Percentiles rank a stretch among this genome's conserved stretches.
These are phyloP conservation scores for Bombus waltoni DNA, from an alignment of 1,140 invertebrate genomes.

Conservation along the genomic window DNA sequence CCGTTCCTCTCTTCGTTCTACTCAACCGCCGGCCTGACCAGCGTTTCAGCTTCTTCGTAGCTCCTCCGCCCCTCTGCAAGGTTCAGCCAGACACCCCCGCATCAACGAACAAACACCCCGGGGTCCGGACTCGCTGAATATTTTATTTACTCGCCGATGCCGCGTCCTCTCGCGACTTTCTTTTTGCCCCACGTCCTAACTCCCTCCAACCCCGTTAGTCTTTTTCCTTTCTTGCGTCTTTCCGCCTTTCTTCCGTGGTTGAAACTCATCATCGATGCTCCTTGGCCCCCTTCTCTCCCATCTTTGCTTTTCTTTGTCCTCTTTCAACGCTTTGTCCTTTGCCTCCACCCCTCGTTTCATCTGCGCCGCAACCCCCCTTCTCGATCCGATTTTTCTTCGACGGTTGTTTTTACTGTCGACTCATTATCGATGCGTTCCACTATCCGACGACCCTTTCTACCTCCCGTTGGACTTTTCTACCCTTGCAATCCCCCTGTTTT, in stretches of 20 bases:
- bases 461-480: not conserved
- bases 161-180: conserved; percentile 40
- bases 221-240: conserved; percentile 29
- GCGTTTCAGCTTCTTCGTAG: not conserved
- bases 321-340: not conserved
- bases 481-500: conserved; percentile 17
- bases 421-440: conserved; percentile 44
- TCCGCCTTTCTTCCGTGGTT: conserved; percentile 16
- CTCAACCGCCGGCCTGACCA: not conserved
- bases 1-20: not conserved
- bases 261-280: conserved; percentile 41
- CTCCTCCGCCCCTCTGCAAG: conserved; percentile 19
- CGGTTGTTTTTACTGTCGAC: conserved; percentile 36
- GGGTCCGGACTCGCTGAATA: conserved; percentile 71
- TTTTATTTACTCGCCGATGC: conserved; percentile 75
- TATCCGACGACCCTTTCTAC: not conserved
- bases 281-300: not conserved
- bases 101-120: conserved; percentile 74
- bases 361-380: not conserved
- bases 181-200: conserved; percentile 23
- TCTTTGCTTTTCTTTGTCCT: not conserved
- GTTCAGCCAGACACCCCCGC: conserved; percentile 62
- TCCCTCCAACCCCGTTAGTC: not conserved
- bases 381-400: not conserved
- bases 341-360: too few species aligned